Conservation (phyloP, 2,888 invertebrate species). For the Atethmia centrago region DNA sequence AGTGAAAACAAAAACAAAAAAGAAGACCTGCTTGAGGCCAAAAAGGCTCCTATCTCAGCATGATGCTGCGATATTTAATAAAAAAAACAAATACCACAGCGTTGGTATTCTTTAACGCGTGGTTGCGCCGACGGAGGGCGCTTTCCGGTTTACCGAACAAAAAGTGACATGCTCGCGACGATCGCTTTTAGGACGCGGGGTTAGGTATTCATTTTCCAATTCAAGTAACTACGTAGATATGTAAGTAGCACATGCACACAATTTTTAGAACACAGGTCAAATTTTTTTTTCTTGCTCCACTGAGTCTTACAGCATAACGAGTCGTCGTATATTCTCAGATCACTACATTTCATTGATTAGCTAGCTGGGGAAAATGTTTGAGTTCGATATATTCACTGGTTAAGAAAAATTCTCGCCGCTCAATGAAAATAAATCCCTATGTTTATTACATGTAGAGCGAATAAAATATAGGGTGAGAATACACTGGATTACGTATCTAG, state of each 20-base stretch:
- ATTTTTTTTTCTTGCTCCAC: slow-evolving; percentile 1
- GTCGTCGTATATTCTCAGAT: slow-evolving; percentile 18
- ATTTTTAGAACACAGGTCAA: background rate
- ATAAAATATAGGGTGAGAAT: slow-evolving; percentile 47
- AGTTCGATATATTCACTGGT: slow-evolving; percentile 53
- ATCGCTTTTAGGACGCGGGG: no score
- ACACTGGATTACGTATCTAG: slow-evolving; percentile 45
- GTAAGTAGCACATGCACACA: background rate
- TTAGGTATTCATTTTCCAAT: no score
- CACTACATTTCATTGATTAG: slow-evolving; percentile 44
- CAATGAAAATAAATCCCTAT: slow-evolving; percentile 45
- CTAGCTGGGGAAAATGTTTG: slow-evolving; percentile 21
- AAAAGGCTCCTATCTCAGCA: no score
- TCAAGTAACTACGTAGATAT: background rate
- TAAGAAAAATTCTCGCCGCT: slow-evolving; percentile 42
- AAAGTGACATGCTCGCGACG: no score
- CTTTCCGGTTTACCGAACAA: no score
- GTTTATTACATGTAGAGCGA: slow-evolving; percentile 43
- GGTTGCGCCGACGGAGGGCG: no score
- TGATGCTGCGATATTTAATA: no score
- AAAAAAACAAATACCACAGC: no score
- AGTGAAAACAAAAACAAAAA: no score
- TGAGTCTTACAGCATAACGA: slow-evolving; percentile 7
- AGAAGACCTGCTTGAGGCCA: no score
- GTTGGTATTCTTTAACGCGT: no score